Percentiles rank a stretch among this genome's conserved stretches.
These are phyloP conservation scores for Leucoraja erinaceus DNA, from an alignment of 2,113 vertebrate genomes.

Conservation along the genomic window DNA sequence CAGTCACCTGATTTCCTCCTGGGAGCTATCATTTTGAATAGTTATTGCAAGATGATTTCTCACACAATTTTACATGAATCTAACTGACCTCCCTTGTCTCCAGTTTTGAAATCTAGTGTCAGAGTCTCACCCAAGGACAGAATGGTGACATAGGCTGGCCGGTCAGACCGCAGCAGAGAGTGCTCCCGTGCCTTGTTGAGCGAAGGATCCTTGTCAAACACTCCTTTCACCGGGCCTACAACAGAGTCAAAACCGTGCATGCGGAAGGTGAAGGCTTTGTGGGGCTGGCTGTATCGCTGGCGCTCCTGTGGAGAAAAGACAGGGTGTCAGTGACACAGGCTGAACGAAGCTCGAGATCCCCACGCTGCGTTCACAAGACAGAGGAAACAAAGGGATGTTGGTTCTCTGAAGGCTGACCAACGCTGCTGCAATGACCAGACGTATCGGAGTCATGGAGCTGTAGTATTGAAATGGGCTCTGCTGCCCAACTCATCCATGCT, in stretches of 20 bases:
- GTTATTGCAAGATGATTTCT: no score
- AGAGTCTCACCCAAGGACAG: slow-evolving; percentile 77
- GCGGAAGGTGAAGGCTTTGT: slow-evolving; percentile 92
- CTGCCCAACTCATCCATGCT: no score
- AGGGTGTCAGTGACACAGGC: neutral
- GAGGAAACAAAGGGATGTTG: neutral
- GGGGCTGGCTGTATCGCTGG: slow-evolving; percentile 90
- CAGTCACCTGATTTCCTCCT: slow-evolving; percentile 61
- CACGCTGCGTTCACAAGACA: neutral
- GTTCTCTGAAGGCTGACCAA: neutral
- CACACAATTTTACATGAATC: neutral
- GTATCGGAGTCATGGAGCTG: no score
- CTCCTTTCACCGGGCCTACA: slow-evolving; percentile 92
- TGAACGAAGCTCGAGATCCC: neutral
- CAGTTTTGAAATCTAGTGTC: neutral
- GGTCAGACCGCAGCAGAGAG: slow-evolving; percentile 85
- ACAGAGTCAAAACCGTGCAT: slow-evolving; percentile 97
- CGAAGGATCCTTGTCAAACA: slow-evolving; percentile 96
- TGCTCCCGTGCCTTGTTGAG: slow-evolving; percentile 96
- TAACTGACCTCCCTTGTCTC: neutral
- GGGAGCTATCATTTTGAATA: no score
- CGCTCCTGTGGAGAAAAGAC: slow-evolving; percentile 66
- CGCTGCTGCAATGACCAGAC: no score
- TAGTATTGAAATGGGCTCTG: no score
- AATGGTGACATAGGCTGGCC: slow-evolving; percentile 94